These are phyloP conservation scores for Prietella phreatophila DNA, from an alignment of 2,113 vertebrate species.

Conservation along the genomic window DNA sequence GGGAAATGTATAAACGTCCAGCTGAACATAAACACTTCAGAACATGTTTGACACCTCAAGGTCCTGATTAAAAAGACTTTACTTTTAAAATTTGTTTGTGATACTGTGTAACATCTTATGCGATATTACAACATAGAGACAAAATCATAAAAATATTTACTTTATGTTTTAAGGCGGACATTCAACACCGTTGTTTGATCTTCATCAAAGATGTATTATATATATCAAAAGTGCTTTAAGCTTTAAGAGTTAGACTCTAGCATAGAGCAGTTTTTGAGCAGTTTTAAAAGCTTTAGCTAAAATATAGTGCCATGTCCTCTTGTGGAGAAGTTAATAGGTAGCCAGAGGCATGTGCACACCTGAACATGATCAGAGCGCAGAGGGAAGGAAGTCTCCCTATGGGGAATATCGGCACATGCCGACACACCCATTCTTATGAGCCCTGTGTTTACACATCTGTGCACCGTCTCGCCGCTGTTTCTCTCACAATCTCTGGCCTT, in stretches of 20 bases:
- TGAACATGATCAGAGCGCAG: conserved; percentile 31
- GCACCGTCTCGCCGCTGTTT: conserved; percentile 29
- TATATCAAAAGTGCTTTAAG: not conserved
- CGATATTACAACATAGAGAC: not conserved
- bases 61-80: conserved; percentile 1
- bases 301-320: not conserved
- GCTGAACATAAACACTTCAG: not conserved
- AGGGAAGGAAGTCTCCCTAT: not conserved
- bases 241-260: not conserved
- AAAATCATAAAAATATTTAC: conserved; percentile 18
- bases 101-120: not conserved
- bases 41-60: conserved; percentile 24
- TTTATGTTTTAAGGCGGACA: conserved; percentile 32
- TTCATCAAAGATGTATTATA: conserved; percentile 22
- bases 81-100: not conserved
- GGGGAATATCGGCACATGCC: conserved; percentile 31
- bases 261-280: conserved; percentile 15
- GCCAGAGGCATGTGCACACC: conserved; percentile 26
- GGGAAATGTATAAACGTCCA: conserved; percentile 6
- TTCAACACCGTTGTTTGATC: conserved; percentile 38
- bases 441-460: conserved; percentile 46
- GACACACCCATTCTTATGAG: conserved; percentile 29
- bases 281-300: not conserved
- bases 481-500: conserved; percentile 36
- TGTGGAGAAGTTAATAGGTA: conserved; percentile 24